Percentiles rank a stretch among this genome's conserved stretches.
Evolutionary conservation across 2,113 vertebrate genomes (phyloP).

Genomic region (Eulacestoma nigropectus): DNA sequence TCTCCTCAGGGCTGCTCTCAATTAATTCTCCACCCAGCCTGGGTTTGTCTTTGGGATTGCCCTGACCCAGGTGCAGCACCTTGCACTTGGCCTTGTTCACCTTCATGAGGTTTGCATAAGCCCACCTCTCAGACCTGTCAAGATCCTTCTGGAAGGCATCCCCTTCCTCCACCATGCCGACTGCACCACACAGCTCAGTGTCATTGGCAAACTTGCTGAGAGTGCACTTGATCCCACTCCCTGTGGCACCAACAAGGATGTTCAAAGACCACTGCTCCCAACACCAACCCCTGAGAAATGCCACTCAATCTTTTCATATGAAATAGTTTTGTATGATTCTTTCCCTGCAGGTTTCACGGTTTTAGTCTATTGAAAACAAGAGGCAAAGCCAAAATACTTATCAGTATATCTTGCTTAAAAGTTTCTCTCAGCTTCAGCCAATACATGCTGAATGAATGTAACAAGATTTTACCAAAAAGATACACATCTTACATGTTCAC

Average conservation of each 20-base stretch:
- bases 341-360: background rate
- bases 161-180: background rate
- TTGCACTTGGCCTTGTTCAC: background rate
- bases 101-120: background rate
- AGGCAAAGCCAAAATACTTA: background rate
- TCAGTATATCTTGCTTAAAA: background rate
- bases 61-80: background rate
- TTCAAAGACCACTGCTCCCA: background rate
- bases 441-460: background rate
- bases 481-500: background rate
- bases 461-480: background rate
- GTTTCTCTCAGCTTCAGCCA: background rate
- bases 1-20: background rate
- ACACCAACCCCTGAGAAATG: background rate
- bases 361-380: background rate
- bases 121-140: background rate
- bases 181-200: background rate
- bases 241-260: background rate
- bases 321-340: background rate
- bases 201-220: background rate
- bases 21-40: background rate
- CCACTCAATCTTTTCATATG: background rate
- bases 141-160: background rate
- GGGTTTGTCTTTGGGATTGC: background rate
- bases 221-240: fast-evolving